A percentile compares a stretch with the other conserved stretches of the same genome.
phyloP scores from a whole-genome alignment of 2,888 invertebrate species.

The Stictocephala bisonia region DNA sequence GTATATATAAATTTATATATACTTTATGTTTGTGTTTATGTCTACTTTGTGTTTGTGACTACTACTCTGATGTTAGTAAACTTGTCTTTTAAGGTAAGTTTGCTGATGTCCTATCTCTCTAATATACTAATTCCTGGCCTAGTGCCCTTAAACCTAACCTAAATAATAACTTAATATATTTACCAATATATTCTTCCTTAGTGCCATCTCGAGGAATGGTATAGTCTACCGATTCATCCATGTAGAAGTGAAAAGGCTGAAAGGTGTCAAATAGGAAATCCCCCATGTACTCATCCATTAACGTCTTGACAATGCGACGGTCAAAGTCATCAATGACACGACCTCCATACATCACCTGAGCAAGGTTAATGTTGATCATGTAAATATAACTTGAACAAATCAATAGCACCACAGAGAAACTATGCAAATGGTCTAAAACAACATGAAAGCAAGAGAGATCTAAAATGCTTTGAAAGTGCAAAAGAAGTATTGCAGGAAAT shows the following conservation, averaged over 20 bases:
- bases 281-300: conserved; percentile 95
- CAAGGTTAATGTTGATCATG: not conserved
- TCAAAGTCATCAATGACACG: conserved; percentile 93
- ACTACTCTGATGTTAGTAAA: too few relatives aligned
- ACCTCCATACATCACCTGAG: conserved; percentile 92
- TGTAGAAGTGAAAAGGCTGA: conserved; percentile 91
- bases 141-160: not conserved
- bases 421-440: too few relatives aligned
- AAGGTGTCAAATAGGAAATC: conserved; percentile 93
- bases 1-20: too few relatives aligned
- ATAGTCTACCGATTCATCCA: conserved; percentile 80
- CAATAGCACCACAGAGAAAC: conserved; percentile 11
- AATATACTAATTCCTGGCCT: not conserved
- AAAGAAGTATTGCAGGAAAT: too few relatives aligned
- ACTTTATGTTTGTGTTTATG: too few relatives aligned
- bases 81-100: too few relatives aligned
- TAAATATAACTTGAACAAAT: not conserved
- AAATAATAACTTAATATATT: conserved; percentile 55
- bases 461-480: not conserved
- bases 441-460: not conserved
- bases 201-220: conserved; percentile 77
- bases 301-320: conserved; percentile 84
- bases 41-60: too few relatives aligned
- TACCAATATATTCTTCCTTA: conserved; percentile 79
- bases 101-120: too few relatives aligned